These are phyloP conservation scores for Mungos mungo DNA, from an alignment of 2,113 vertebrate genomes.

Conservation along the genomic window DNA sequence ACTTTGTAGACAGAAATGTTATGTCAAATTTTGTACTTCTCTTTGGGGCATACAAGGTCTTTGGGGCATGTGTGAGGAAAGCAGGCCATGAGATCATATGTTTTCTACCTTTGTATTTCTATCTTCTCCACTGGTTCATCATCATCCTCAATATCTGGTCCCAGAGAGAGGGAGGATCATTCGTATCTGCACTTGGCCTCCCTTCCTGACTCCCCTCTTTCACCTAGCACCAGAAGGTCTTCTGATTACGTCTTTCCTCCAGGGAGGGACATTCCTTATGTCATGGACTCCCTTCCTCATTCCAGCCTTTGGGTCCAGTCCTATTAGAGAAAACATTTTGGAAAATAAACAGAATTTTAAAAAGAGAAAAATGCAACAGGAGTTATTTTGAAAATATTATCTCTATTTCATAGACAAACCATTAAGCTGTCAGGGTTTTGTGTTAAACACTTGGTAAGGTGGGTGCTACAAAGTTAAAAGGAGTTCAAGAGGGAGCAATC, in stretches of 20 bases:
- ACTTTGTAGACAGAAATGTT: background rate
- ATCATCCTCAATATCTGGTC: background rate
- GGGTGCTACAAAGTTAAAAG: background rate
- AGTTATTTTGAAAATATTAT: constrained; percentile 4
- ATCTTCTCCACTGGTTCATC: background rate
- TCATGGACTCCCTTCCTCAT: background rate
- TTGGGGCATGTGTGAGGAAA: background rate
- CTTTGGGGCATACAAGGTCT: background rate
- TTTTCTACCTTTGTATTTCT: background rate
- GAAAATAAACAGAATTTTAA: constrained; percentile 35
- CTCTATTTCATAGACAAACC: background rate
- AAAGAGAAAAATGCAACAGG: background rate
- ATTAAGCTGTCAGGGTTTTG: background rate
- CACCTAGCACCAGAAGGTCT: background rate
- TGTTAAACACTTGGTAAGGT: background rate
- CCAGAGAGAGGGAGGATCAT: background rate
- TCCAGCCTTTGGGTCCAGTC: background rate
- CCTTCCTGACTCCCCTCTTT: background rate
- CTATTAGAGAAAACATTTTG: background rate
- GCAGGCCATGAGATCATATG: background rate
- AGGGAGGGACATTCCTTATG: background rate
- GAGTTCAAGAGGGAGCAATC: background rate
- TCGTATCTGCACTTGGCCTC: background rate
- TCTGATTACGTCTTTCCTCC: background rate
- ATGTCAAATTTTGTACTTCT: background rate